Base-by-base conservation (phyloP, 1,140 invertebrate genomes). In the Asobara japonica region DNA sequence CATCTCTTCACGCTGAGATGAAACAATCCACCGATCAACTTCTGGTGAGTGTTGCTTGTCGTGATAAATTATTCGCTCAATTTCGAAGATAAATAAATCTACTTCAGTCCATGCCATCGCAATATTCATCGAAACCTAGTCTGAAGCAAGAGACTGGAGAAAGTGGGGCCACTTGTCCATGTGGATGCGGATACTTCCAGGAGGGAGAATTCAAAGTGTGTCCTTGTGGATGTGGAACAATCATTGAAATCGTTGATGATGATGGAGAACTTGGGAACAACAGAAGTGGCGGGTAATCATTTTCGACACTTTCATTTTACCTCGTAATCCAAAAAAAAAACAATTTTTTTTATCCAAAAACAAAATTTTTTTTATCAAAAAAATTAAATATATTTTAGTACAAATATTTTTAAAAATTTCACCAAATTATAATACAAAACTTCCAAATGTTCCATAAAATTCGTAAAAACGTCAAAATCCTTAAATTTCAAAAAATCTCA, bases 171-270 rank as follows among this genome's bases (percentile, higher is more conserved):
- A 36, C 8, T 62, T 72, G 61, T 33, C 60, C 61, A 13, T 65
- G 70, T 64, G 51, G 38, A 2, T 67, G 64, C 29, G 48, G 33
- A 25, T 36, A 27, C 33, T 51, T 18, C 22, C 38, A 65, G 61
- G 16, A 68, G 36, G n/a, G 45, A 65, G 22, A 38, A 27, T 31
- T 62, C 13, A 56, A 10, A 66, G 27, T 68, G 2, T 70, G 68
- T 62, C 30, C 65, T 41, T 78, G 75, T 72, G 70, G 73, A 41
- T 78, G 75, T 60, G 67, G 71, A 27, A 61, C 61, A 7, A 56
- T 61, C 31, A 16, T 64, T 20, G 60, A 72, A 56, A 64, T 65
- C 0, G 71, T 48, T 2, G 51, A 65, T 61, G 31, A 71, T 13
- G 48, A 30, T 20, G 16, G 20, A 25, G 51, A 56, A 7, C 6